These are phyloP conservation scores for Zygothrica quintamaculata DNA, from an alignment of 2,888 invertebrate genomes.

Conservation along the genomic window DNA sequence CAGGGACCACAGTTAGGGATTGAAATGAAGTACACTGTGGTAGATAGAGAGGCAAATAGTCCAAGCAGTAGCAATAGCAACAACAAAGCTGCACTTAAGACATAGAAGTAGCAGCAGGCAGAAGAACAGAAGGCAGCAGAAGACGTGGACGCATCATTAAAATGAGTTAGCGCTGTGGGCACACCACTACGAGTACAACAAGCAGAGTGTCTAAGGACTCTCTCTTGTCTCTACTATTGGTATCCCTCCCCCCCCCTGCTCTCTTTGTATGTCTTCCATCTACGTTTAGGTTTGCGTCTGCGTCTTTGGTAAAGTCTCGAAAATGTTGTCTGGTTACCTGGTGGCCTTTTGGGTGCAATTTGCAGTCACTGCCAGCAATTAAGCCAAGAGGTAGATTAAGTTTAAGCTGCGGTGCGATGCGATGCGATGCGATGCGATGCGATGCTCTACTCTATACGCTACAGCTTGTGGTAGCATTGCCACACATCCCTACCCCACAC, in stretches of 20 bases:
- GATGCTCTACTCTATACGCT: constrained; percentile 44
- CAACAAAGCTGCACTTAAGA: constrained; percentile 71
- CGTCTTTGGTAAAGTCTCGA: constrained; percentile 43
- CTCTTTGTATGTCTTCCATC: no score
- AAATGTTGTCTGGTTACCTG: constrained; percentile 34
- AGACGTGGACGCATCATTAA: constrained; percentile 68
- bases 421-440: constrained; percentile 20
- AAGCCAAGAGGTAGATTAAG: constrained; percentile 78
- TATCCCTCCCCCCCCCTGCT: no score
- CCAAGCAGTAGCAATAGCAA: no score
- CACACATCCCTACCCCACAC: constrained; percentile 2
- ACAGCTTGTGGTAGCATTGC: constrained; percentile 15
- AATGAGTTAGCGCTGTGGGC: constrained; percentile 77
- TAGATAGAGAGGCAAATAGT: constrained; percentile 2
- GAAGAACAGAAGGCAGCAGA: no score
- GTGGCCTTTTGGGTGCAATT: constrained; percentile 82
- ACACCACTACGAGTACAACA: constrained; percentile 22
- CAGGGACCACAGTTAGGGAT: constrained; percentile 35
- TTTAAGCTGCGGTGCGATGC: constrained; percentile 57
- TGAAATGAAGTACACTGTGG: no score
- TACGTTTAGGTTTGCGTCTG: background rate
- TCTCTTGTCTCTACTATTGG: background rate
- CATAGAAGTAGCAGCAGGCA: constrained; percentile 28
- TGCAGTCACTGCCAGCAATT: constrained; percentile 81
- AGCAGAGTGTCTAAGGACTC: constrained; percentile 10